phyloP scores from a whole-genome alignment of 2,888 invertebrate species.

The Anticlea derivata region DNA sequence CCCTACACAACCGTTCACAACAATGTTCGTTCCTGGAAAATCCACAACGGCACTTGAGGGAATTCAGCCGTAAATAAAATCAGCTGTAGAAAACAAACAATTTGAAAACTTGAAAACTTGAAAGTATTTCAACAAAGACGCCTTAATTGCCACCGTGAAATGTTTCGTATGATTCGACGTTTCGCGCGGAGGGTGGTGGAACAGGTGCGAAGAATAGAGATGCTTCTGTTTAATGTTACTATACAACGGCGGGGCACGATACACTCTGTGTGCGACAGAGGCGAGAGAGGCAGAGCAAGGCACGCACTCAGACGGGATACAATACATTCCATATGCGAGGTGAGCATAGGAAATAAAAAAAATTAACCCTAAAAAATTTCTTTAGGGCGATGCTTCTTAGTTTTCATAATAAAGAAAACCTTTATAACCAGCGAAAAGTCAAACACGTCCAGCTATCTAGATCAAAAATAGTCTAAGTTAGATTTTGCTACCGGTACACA shows the following conservation, averaged over 20 bases:
- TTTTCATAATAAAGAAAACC: too few relatives aligned
- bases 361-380: too few relatives aligned
- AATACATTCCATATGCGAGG: slow-evolving; percentile 70
- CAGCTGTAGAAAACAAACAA: slow-evolving; percentile 19
- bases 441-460: too few relatives aligned
- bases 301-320: slow-evolving; percentile 56
- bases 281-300: slow-evolving; percentile 30
- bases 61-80: slow-evolving; percentile 50
- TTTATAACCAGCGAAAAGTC: too few relatives aligned
- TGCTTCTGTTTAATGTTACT: slow-evolving; percentile 59
- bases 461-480: too few relatives aligned
- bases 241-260: slow-evolving; percentile 54
- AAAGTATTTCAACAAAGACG: neutral
- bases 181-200: slow-evolving; percentile 54
- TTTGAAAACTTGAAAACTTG: too few relatives aligned
- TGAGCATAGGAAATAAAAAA: slow-evolving; percentile 44
- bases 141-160: slow-evolving; percentile 35
- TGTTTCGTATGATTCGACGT: slow-evolving; percentile 62
- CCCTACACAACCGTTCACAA: slow-evolving; percentile 2
- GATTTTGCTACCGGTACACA: too few relatives aligned
- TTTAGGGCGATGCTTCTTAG: too few relatives aligned
- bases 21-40: slow-evolving; percentile 33
- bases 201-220: slow-evolving; percentile 60
- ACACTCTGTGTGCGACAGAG: slow-evolving; percentile 58
- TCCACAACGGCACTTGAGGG: slow-evolving; percentile 51